These are phyloP conservation scores for Caenorhabditis japonica DNA, from an alignment of 2,888 invertebrate species.

Conservation along the genomic window DNA sequence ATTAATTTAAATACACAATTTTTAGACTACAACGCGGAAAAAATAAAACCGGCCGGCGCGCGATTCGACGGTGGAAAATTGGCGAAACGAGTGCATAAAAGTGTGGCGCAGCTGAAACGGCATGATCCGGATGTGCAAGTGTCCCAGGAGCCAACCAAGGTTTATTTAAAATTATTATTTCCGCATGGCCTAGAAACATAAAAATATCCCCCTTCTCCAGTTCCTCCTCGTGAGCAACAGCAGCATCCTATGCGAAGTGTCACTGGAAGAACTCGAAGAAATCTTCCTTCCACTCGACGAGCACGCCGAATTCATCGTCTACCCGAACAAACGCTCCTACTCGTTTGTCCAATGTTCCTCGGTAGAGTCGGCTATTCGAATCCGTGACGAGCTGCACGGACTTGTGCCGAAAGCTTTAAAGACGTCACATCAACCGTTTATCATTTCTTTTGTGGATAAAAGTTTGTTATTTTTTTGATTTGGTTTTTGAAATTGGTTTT, in stretches of 20 bases:
- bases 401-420: slow-evolving; percentile 47
- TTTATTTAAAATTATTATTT: too few species aligned
- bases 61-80: slow-evolving; percentile 59
- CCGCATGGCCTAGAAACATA: too few species aligned
- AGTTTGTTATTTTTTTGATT: slow-evolving; percentile 36
- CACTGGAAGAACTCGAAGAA: slow-evolving; percentile 64
- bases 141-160: slow-evolving; percentile 59
- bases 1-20: neutral
- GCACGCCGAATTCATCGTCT: slow-evolving; percentile 59
- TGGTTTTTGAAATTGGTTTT: too few species aligned
- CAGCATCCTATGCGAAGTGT: slow-evolving; percentile 67
- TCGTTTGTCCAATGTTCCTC: slow-evolving; percentile 65
- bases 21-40: slow-evolving; percentile 63
- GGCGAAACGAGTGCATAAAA: slow-evolving; percentile 58
- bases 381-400: slow-evolving; percentile 58
- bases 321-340: slow-evolving; percentile 66
- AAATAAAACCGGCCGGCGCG: slow-evolving; percentile 54
- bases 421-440: slow-evolving; percentile 64
- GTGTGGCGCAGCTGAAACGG: slow-evolving; percentile 59
- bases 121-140: slow-evolving; percentile 65
- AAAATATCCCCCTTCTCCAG: slow-evolving; percentile 46
- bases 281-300: slow-evolving; percentile 60
- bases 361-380: slow-evolving; percentile 45
- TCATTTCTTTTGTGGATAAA: slow-evolving; percentile 59
- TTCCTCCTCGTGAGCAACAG: slow-evolving; percentile 67